phyloP scores from a whole-genome alignment of 2,888 invertebrate species.

The Sphaeridia pumilis region DNA sequence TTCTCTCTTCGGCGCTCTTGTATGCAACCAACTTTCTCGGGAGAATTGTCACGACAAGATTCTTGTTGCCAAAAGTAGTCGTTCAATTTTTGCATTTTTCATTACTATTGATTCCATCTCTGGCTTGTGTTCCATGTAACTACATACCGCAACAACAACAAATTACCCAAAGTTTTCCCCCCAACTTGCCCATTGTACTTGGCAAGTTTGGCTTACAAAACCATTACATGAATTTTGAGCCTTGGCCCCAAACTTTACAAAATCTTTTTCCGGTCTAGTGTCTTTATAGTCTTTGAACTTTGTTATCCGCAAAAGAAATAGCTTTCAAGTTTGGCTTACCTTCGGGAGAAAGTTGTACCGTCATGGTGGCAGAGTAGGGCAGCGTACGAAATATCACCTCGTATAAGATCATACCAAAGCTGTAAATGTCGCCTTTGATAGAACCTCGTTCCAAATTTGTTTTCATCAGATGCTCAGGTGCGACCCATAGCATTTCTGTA shows the following conservation, averaged over 20 bases:
- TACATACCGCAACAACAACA: too few relatives aligned
- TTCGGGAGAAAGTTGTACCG: conserved; percentile 47
- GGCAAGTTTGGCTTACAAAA: too few relatives aligned
- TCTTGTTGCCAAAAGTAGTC: too few relatives aligned
- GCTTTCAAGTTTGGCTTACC: conserved; percentile 41
- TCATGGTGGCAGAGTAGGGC: conserved; percentile 47
- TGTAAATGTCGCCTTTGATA: conserved; percentile 79
- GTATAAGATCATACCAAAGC: conserved; percentile 79
- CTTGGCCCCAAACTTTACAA: too few relatives aligned
- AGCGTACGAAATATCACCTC: conserved; percentile 73
- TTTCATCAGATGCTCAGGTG: conserved; percentile 64
- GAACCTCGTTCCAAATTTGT: conserved; percentile 66
- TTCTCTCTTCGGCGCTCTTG: too few relatives aligned
- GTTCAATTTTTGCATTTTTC: not conserved
- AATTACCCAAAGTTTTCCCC: too few relatives aligned
- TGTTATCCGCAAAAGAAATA: conserved; percentile 15
- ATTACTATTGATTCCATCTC: not conserved
- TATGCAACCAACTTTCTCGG: too few relatives aligned
- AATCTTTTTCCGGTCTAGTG: too few relatives aligned
- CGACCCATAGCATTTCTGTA: conserved; percentile 71
- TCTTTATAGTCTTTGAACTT: not conserved
- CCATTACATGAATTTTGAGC: too few relatives aligned
- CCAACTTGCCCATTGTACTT: too few relatives aligned
- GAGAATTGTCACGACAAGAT: too few relatives aligned
- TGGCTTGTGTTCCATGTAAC: too few relatives aligned